Evolutionary conservation across 1,140 invertebrate genomes (phyloP).

Genomic region (Lepidurus arcticus): DNA sequence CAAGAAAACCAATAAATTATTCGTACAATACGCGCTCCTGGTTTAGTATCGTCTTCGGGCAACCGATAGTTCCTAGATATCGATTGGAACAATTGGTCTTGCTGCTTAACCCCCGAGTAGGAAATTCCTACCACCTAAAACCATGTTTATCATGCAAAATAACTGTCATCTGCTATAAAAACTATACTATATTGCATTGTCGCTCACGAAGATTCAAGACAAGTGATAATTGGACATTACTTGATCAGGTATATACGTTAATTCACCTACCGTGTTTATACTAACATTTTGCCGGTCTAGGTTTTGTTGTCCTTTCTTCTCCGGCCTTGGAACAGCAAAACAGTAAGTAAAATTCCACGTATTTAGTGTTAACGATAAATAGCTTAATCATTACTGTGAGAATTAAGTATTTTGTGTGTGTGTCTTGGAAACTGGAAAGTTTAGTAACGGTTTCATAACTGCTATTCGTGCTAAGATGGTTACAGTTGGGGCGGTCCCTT

Average conservation of each 20-base stretch:
- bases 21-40: not conserved
- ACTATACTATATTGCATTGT: not conserved
- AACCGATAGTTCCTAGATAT: not conserved
- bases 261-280: not conserved
- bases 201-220: not conserved
- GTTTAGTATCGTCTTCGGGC: not conserved
- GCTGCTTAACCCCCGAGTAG: not conserved
- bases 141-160: constrained; percentile 19
- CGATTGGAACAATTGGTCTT: not conserved
- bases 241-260: not conserved
- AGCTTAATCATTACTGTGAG: no score
- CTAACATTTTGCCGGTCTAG: not conserved
- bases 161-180: constrained; percentile 11
- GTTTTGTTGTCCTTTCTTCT: not conserved
- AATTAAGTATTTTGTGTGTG: no score
- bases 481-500: no score
- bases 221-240: not conserved
- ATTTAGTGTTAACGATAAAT: no score
- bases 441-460: no score
- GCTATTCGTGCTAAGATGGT: no score
- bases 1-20: not conserved
- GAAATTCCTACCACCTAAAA: not conserved
- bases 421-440: no score
- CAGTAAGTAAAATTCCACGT: no score
- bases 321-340: not conserved